phyloP scores from a whole-genome alignment of 2,888 invertebrate species.

The Eupithecia abbreviata region DNA sequence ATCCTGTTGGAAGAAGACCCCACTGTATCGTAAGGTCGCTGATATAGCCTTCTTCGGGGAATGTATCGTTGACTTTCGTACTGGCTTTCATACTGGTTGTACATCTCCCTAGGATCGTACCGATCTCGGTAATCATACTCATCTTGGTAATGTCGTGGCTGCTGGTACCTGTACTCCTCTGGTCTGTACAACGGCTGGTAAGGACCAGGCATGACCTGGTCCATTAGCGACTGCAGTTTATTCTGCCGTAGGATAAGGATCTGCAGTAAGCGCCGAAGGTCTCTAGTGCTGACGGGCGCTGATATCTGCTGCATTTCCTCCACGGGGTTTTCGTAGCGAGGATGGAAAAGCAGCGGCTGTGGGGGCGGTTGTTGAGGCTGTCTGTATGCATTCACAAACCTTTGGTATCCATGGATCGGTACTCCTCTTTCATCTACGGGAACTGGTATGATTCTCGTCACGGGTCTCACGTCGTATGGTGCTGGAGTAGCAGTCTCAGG shows the following conservation, averaged over 20 bases:
- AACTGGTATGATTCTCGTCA: conserved; percentile 74
- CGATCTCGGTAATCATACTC: conserved; percentile 67
- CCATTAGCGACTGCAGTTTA: conserved; percentile 83
- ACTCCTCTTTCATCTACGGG: conserved; percentile 78
- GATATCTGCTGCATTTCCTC: conserved; percentile 85
- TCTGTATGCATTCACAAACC: conserved; percentile 70
- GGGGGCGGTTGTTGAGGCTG: conserved; percentile 46
- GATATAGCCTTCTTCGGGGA: conserved; percentile 69
- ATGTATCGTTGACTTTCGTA: conserved; percentile 79
- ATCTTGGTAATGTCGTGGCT: conserved; percentile 68
- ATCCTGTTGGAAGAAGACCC: conserved; percentile 72
- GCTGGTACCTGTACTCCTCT: conserved; percentile 66
- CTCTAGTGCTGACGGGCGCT: conserved; percentile 88
- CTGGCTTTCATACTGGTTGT: conserved; percentile 74
- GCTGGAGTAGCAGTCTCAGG: conserved; percentile 66
- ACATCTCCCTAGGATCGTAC: conserved; percentile 71
- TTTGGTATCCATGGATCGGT: conserved; percentile 74
- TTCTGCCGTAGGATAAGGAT: conserved; percentile 86
- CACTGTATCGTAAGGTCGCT: conserved; percentile 72
- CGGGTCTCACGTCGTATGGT: conserved; percentile 69
- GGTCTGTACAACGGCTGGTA: conserved; percentile 62
- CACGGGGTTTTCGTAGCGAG: conserved; percentile 75
- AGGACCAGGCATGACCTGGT: conserved; percentile 71
- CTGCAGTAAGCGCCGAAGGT: conserved; percentile 87
- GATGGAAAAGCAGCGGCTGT: conserved; percentile 52